phyloP scores from a whole-genome alignment of 2,888 invertebrate genomes.

The Boloria selene region DNA sequence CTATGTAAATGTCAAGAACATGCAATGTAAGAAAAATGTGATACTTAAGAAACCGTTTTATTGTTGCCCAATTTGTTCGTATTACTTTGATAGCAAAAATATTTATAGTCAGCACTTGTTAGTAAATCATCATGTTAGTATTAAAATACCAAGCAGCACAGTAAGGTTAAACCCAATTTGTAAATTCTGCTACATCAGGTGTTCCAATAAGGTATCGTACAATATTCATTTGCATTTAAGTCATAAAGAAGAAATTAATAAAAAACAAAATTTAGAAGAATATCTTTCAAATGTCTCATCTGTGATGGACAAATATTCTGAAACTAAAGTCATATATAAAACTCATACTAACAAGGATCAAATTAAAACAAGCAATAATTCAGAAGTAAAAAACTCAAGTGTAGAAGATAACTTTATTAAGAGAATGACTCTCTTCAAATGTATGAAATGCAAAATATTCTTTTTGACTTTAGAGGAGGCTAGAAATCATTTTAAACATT shows the following conservation, averaged over 20 bases:
- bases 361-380: conserved; percentile 9
- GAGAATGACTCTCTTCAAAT: conserved; percentile 59
- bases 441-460: conserved; percentile 59
- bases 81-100: conserved; percentile 31
- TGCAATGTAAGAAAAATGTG: conserved; percentile 1
- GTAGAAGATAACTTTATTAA: conserved; percentile 13
- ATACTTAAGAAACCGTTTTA: conserved; percentile 6
- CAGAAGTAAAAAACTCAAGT: neutral
- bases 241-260: conserved; percentile 33
- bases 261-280: conserved; percentile 10
- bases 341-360: neutral
- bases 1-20: neutral
- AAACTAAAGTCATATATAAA: neutral
- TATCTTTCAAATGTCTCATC: neutral
- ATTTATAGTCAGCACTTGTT: conserved; percentile 30
- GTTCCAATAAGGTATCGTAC: conserved; percentile 38
- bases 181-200: conserved; percentile 48
- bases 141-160: conserved; percentile 37
- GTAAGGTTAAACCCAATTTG: conserved; percentile 51
- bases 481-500: conserved; percentile 55
- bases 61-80: conserved; percentile 34
- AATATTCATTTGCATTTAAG: conserved; percentile 46
- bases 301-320: too few relatives aligned
- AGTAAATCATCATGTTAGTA: conserved; percentile 32
- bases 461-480: conserved; percentile 58